Base-by-base conservation (phyloP, 2,797 vertebrate species). In the Hyperoplus immaculatus region DNA sequence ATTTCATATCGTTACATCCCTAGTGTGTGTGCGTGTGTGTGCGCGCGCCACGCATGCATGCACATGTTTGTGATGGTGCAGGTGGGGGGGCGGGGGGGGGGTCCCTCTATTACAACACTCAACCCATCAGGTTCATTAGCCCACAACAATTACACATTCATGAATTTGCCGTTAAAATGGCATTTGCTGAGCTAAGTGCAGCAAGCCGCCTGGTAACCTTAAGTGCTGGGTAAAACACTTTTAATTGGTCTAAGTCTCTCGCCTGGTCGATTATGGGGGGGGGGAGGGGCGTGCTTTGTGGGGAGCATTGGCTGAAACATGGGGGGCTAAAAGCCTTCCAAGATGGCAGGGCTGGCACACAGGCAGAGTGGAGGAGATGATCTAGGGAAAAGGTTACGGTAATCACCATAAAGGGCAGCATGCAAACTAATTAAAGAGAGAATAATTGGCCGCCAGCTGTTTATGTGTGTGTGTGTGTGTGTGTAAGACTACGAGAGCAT, bases 151-250 rank as follows among this genome's bases (percentile, higher is more conserved):
- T 92, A 94, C 84, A 83, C 86, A 92, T 95, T 93, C 92, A 92
- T 92, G 91, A 93, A 88, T 93, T 90, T 95, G 86, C 89, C 47
- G 87, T 91, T 90, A 88, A 94, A 94, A 94, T 94, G 93, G 82
- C 93, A 94, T 94, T 94, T 92, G 86, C 87, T 68, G 86, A 89
- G 89, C 82, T 57, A 85, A 91, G 88, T 84, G 86, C 64, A 12
- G 80, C 86, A 69, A 90, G 29, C 29, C 89, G 89, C 88, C 91
- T 89, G 92, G 93, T 91, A 94, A 84, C 88, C 89, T 90, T 94
- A 93, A 95, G 93, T 93, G 93, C 92, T 86, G 88, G 88, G 83
- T 93, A 92, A 93, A 94, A 94, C 86, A 91, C 83, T 94, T 94
- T 95, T 95, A 95, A 95, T 95, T 95, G 94, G 91, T 84, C 91